These are phyloP conservation scores for Hemibagrus guttatus DNA, from an alignment of 2,797 vertebrate species.

Conservation along the genomic window DNA sequence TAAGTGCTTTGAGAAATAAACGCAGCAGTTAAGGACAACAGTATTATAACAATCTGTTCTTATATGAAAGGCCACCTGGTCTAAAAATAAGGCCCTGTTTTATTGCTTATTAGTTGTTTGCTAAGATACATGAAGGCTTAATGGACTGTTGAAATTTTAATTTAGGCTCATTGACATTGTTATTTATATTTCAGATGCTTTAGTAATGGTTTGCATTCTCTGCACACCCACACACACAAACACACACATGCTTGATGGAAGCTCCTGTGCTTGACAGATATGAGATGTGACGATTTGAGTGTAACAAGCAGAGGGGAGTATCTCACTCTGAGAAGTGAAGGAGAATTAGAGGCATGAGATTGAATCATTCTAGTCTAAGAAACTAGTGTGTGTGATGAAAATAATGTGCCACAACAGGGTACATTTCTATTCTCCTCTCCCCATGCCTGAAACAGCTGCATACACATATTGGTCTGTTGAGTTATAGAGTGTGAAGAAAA, in stretches of 20 bases:
- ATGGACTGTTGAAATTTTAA: constrained; percentile 29
- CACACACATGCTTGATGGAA: constrained; percentile 15
- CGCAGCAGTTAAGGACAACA: neutral
- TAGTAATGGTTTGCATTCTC: constrained; percentile 27
- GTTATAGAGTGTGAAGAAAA: neutral
- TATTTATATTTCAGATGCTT: constrained; percentile 20
- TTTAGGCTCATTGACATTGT: constrained; percentile 10
- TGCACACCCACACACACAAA: neutral
- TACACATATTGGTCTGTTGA: neutral
- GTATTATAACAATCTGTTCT: neutral
- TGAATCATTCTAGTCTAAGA: constrained; percentile 57
- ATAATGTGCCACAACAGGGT: constrained; percentile 53
- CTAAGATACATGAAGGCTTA: constrained; percentile 9
- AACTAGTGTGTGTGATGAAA: constrained; percentile 46
- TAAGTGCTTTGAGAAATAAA: constrained; percentile 19
- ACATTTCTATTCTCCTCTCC: constrained; percentile 45
- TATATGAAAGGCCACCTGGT: neutral
- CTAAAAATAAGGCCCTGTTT: neutral
- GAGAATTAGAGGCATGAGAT: constrained; percentile 51
- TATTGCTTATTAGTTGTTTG: constrained; percentile 25
- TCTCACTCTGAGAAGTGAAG: constrained; percentile 41
- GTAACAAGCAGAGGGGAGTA: constrained; percentile 50
- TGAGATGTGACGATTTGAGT: constrained; percentile 53
- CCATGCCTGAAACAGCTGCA: constrained; percentile 22
- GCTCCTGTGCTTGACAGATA: constrained; percentile 37